A percentile compares a stretch with the other conserved stretches of the same genome.
Evolutionary conservation across 1,140 invertebrate genomes (phyloP).

Genomic region (Maconellicoccus hirsutus): DNA sequence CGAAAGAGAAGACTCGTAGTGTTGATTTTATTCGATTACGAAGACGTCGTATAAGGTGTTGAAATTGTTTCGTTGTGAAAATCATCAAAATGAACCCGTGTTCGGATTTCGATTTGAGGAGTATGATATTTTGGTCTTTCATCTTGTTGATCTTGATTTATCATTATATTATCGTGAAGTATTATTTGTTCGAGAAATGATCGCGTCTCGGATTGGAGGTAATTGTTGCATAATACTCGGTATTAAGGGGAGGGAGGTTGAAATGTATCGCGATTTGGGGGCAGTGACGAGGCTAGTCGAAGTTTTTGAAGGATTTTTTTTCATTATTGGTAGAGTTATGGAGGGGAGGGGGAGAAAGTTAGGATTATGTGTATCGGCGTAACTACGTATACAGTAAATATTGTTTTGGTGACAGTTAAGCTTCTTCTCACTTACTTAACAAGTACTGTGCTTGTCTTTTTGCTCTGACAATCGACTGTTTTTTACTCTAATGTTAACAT

Average conservation of each 20-base stretch:
- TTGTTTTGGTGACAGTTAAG: conserved; percentile 13
- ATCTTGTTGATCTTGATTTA: conserved; percentile 27
- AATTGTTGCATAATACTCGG: not conserved
- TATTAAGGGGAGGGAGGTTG: too few species aligned
- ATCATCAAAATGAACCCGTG: not conserved
- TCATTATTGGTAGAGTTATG: not conserved
- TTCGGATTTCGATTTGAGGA: conserved; percentile 23
- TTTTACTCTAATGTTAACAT: conserved; percentile 2
- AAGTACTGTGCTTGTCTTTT: conserved; percentile 21
- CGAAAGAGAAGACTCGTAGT: too few species aligned
- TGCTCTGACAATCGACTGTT: conserved; percentile 4
- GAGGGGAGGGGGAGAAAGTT: not conserved
- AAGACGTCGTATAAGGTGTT: too few species aligned
- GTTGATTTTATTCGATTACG: too few species aligned
- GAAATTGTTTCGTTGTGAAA: too few species aligned
- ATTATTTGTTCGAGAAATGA: not conserved
- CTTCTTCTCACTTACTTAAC: conserved; percentile 21
- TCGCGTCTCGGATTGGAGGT: not conserved
- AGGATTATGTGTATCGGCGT: not conserved
- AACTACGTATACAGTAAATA: not conserved
- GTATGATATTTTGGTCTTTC: conserved; percentile 25
- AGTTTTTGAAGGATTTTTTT: too few species aligned
- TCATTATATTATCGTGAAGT: conserved; percentile 27
- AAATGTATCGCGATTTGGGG: too few species aligned
- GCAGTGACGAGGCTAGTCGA: too few species aligned